A percentile compares a stretch with the other conserved stretches of the same genome.
phyloP scores from a whole-genome alignment of 1,140 invertebrate species.

The Aphaenogaster rudis region DNA sequence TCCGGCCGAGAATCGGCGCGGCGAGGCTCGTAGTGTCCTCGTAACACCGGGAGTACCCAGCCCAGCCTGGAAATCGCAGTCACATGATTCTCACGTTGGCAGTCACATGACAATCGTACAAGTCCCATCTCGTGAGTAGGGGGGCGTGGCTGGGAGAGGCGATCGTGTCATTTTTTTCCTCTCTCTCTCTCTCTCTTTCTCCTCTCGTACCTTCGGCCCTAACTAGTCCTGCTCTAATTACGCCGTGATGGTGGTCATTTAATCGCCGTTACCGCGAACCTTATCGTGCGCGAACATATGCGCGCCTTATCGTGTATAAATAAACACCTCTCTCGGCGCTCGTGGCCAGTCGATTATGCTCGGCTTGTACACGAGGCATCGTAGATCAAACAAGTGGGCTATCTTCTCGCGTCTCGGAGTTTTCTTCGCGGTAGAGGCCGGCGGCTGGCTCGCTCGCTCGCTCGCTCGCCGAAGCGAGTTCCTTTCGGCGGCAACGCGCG shows the following conservation, averaged over 20 bases:
- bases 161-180: slow-evolving; percentile 1
- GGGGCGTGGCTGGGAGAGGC: slow-evolving; percentile 69
- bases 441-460: too few species aligned
- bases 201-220: neutral
- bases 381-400: slow-evolving; percentile 5
- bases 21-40: neutral
- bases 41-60: slow-evolving; percentile 35
- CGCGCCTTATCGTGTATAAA: slow-evolving; percentile 30
- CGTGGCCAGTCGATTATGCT: neutral
- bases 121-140: slow-evolving; percentile 78
- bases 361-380: neutral
- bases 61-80: slow-evolving; percentile 74
- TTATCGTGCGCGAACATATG: slow-evolving; percentile 15
- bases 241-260: neutral
- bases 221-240: neutral
- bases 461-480: neutral
- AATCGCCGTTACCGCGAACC: neutral
- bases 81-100: slow-evolving; percentile 85
- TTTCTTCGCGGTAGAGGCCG: neutral
- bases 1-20: neutral
- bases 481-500: neutral
- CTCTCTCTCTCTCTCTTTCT: neutral
- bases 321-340: slow-evolving; percentile 16
- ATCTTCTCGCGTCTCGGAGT: neutral
- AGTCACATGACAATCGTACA: slow-evolving; percentile 84